phyloP scores from a whole-genome alignment of 2,113 vertebrate genomes.

The Erinaceus europaeus region DNA sequence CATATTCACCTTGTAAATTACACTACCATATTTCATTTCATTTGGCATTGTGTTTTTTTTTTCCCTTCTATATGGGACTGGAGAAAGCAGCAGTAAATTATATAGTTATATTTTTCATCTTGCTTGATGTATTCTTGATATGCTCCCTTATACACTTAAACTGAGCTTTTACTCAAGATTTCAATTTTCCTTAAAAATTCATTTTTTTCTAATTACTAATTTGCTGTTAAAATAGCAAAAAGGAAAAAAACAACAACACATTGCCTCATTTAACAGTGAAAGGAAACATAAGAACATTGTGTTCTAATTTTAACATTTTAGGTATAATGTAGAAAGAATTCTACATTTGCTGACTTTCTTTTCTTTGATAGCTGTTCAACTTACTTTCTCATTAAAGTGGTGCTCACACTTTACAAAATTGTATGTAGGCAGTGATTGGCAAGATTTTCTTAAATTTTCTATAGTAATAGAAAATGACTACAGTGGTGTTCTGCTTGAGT shows the following conservation, averaged over 20 bases:
- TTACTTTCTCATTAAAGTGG: background rate
- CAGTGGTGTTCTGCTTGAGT: background rate
- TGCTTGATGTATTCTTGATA: too few relatives aligned
- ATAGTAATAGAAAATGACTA: too few relatives aligned
- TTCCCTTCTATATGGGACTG: background rate
- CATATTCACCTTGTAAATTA: background rate
- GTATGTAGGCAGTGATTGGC: background rate
- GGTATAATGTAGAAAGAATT: slow-evolving; percentile 4
- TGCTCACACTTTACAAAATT: background rate
- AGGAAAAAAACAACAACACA: background rate
- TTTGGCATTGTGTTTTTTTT: background rate
- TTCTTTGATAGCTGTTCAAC: background rate
- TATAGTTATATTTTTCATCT: too few relatives aligned
- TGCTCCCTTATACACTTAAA: background rate
- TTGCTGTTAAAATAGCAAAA: slow-evolving; percentile 20
- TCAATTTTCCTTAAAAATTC: too few relatives aligned
- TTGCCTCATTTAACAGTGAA: background rate
- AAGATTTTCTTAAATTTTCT: too few relatives aligned
- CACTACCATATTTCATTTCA: slow-evolving; percentile 24
- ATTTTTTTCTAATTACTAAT: too few relatives aligned
- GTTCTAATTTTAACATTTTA: background rate
- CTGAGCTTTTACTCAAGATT: slow-evolving; percentile 24
- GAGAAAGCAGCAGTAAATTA: too few relatives aligned
- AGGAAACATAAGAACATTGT: background rate
- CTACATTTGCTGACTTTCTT: background rate